Percentiles rank a stretch among this genome's conserved stretches.
phyloP scores from a whole-genome alignment of 2,113 vertebrate genomes.

The Notechis scutatus region DNA sequence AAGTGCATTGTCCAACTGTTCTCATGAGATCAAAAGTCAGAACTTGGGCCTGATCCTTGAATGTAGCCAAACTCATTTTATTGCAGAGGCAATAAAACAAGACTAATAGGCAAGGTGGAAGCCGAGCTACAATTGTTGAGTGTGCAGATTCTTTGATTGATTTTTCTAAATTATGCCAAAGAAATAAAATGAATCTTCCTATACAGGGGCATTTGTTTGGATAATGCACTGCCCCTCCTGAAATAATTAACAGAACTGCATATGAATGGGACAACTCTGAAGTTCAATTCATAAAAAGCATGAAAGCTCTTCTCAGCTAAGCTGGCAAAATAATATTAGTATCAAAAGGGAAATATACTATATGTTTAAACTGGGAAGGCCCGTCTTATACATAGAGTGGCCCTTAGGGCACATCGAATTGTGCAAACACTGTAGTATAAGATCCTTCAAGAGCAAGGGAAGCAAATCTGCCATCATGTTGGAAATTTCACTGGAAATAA shows the following conservation, averaged over 20 bases:
- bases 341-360: not conserved
- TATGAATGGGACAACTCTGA: too few species aligned
- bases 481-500: not conserved
- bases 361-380: not conserved
- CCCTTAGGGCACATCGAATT: too few species aligned
- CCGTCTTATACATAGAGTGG: not conserved
- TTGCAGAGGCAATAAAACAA: not conserved
- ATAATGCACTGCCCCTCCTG: too few species aligned
- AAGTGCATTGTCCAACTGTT: not conserved
- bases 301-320: not conserved
- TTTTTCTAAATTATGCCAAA: not conserved
- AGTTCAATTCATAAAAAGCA: not conserved
- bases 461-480: not conserved
- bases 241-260: not conserved
- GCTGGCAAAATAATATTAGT: not conserved
- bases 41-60: not conserved
- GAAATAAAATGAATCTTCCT: not conserved
- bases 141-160: not conserved
- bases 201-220: not conserved
- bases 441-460: not conserved
- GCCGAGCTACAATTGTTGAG: not conserved
- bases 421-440: not conserved
- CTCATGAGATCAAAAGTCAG: not conserved
- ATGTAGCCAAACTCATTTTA: not conserved
- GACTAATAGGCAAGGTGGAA: not conserved